These are phyloP conservation scores for human (Homo sapiens) DNA, from an alignment of 2,113 vertebrate genomes.

Conservation along the genomic window GRCh38 chr14:22924001-22924500, in stretches of 20 bases:
- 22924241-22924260: not conserved
- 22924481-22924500: slow-evolving; percentile 91
- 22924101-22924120: slow-evolving; percentile 93
- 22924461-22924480: slow-evolving; percentile 86
- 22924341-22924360: slow-evolving; percentile 93
- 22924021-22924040: slow-evolving; percentile 95
- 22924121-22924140: slow-evolving; percentile 95
- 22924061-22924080: slow-evolving; percentile 95
- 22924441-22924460: not conserved
- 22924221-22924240: not conserved
- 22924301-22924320: slow-evolving; percentile 90
- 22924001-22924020: slow-evolving; percentile 92
- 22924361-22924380: slow-evolving; percentile 93
- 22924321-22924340: slow-evolving; percentile 91
- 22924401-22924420: not conserved
- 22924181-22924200: slow-evolving; percentile 81
- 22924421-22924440: not conserved
- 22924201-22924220: not conserved
- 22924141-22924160: slow-evolving; percentile 95
- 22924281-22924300: slow-evolving; percentile 96
- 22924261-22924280: slow-evolving; percentile 93
- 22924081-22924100: slow-evolving; percentile 94
- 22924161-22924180: slow-evolving; percentile 95
- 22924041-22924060: slow-evolving; percentile 94
- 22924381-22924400: slow-evolving; percentile 92